Base-by-base conservation (phyloP, 2,113 vertebrate species). In the Pterocles orientalis region DNA sequence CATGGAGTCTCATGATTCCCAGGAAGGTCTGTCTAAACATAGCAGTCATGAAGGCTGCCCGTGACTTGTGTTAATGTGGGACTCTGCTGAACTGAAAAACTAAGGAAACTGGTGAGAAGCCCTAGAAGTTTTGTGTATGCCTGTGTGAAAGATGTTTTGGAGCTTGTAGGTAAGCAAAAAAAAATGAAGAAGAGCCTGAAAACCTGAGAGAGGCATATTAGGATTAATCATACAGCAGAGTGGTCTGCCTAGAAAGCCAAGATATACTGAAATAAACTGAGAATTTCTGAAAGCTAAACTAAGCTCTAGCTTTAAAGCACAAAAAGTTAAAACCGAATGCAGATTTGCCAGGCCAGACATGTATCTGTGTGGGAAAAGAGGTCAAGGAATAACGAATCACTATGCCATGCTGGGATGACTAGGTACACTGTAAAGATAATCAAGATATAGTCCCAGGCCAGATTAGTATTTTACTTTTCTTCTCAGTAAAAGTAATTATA, bases 391-490 rank as follows among this genome's bases (percentile, higher is more conserved):
- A 94, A 92, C 76, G 61, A 88, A 77, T 68, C 41, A 65, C 41
- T 72, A 33, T 86, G 53, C 13, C 71, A 53, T 88, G 58, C 71
- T 86, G 66, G 72, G 58, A 88, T 61, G 76, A 80, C 62, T 88
- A 77, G 24, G 62, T 83, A 39, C 14, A 24, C 18, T 77, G 80
- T 81, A 73, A 86, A 88, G 76, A 91, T 75, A 95, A 93, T 28
- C 8, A 96, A 91, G 86, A 83, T 91, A 57, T 14, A 65, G 34
- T 66, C 34, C 34, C 29, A 86, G 48, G 77, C 25, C 39, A 88
- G 61, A 75, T 82, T 41, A 92, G 66, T 82, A 93, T 92, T 93
- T 93, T 93, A 23, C 33, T 86, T 86, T 76, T n/a, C 50, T 92
- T 90, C 68, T 83, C 68, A 83, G 19, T 77, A 61, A 86, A 64